Evolutionary conservation across 2,113 vertebrate genomes (phyloP), one percentile per base, ranked within the genome.

Genomic region (Edolisoma coerulescens): DNA sequence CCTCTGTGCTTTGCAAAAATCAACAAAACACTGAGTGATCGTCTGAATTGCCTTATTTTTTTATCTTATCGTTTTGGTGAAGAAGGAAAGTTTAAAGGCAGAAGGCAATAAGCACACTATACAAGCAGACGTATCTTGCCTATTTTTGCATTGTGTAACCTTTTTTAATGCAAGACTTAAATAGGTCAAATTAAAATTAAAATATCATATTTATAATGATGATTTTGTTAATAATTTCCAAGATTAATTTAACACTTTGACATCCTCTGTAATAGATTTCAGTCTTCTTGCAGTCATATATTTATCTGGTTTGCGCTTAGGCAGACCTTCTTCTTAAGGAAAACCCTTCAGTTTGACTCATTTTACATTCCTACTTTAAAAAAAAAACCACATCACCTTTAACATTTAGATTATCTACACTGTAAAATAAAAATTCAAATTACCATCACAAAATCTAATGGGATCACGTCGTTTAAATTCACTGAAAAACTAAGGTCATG

Each of bases 391-490:
- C 11, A 26, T 11, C 45, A 84, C 49, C 78, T 90, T 93, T 93
- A 93, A 92, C 92, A 93, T 94, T 93, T 88, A 87, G 64, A 84
- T 94, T 90, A 93, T 89, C 87, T 90, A 76, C 60, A 30, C 28
- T 56, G 50, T 82, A 87, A 95, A 79, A 95, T 89, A 94, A 96
- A 96, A 96, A 96, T 79, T 89, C 77, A 95, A 91, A 92, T 92
- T 91, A 84, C 82, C 68, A 52, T 75, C 84, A 87, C 75, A 91
- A 91, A 80, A 87, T 84, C 84, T 96, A 95, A 96, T 90, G 69
- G 67, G 88, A 95, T 89, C 90, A 83, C 7, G 2, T 81, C 3
- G 1, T 83, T 95, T 89, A 87, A 96, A 94, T 49, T 84, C 84
- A 47, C 54, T 65, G 57, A 90, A 95, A 95, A 94, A 60, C 87